These are phyloP conservation scores for Trinorchestia longiramus DNA, from an alignment of 1,140 invertebrate species.

Conservation along the genomic window DNA sequence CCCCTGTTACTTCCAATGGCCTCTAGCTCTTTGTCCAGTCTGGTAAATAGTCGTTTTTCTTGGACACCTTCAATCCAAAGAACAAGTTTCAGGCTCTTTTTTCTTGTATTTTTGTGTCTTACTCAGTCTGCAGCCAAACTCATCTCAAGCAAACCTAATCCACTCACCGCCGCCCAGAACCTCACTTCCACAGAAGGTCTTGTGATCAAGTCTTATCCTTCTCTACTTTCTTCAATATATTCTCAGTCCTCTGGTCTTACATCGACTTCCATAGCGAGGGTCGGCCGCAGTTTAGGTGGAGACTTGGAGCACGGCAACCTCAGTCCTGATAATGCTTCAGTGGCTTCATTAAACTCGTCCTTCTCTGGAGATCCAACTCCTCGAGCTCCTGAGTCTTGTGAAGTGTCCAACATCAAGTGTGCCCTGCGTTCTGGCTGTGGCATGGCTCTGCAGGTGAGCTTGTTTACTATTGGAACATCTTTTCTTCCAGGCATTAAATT, in stretches of 20 bases:
- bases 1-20: not conserved
- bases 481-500: not conserved
- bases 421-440: slow-evolving; percentile 81
- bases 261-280: not conserved
- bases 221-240: not conserved
- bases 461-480: not conserved
- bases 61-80: not conserved
- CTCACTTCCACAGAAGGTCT: not conserved
- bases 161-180: not conserved
- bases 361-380: slow-evolving; percentile 64
- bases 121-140: slow-evolving; percentile 3
- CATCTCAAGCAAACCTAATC: not conserved
- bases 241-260: not conserved
- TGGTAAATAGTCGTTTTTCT: not conserved
- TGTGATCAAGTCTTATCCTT: not conserved
- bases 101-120: not conserved
- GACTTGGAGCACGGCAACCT: not conserved
- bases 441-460: slow-evolving; percentile 74
- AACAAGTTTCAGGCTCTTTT: not conserved
- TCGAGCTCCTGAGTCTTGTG: slow-evolving; percentile 72
- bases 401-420: slow-evolving; percentile 79
- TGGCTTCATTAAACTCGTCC: not conserved
- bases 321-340: not conserved
- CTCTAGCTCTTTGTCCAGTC: not conserved
- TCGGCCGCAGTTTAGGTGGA: not conserved